Evolutionary conservation across 2,888 invertebrate genomes (phyloP).

Genomic region (Clistopyga incitator): DNA sequence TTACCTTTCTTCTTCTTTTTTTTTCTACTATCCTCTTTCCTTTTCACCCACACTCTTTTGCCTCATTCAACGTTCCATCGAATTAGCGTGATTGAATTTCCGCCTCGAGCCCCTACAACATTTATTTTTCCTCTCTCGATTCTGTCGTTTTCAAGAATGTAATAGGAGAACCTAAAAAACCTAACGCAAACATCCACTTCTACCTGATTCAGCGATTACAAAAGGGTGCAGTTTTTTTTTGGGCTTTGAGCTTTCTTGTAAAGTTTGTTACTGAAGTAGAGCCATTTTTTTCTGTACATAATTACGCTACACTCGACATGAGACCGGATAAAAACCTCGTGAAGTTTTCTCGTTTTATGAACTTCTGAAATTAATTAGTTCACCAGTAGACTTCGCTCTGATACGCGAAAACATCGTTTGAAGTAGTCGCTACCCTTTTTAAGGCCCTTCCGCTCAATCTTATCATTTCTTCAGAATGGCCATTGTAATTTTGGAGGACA

Average conservation of each 20-base stretch:
- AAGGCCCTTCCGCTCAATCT: too few species aligned
- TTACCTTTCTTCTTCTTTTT: conserved; percentile 31
- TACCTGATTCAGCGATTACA: conserved; percentile 8
- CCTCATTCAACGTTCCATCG: conserved; percentile 62
- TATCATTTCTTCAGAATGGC: neutral
- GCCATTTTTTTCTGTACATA: neutral
- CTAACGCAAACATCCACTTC: neutral
- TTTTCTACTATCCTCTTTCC: conserved; percentile 21
- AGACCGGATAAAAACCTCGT: neutral
- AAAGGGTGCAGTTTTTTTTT: neutral
- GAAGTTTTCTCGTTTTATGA: neutral
- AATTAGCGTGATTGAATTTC: conserved; percentile 70
- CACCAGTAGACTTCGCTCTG: too few species aligned
- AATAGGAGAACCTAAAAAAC: neutral
- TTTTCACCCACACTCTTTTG: conserved; percentile 41
- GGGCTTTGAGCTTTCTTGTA: neutral
- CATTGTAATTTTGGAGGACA: too few species aligned
- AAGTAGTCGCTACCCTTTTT: too few species aligned
- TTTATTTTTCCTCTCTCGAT: conserved; percentile 45
- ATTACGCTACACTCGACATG: neutral
- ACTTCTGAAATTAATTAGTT: neutral
- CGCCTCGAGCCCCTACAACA: conserved; percentile 45
- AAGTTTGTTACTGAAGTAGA: neutral
- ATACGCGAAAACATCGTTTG: too few species aligned
- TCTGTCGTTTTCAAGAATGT: conserved; percentile 24